A percentile compares a stretch with the other conserved stretches of the same genome.
Conservation (phyloP, 1,140 invertebrate genomes). For the Mya arenaria region DNA sequence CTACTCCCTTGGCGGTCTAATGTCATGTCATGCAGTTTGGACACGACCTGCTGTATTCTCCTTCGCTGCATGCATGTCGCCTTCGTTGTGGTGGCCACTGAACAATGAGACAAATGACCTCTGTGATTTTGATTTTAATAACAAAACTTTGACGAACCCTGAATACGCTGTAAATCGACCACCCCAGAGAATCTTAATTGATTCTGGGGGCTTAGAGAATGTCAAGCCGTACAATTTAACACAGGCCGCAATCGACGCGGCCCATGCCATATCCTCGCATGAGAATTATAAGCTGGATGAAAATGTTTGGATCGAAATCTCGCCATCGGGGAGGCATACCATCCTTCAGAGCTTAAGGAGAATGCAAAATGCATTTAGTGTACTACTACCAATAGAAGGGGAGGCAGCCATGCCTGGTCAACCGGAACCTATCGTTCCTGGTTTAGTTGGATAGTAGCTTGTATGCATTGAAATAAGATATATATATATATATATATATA, state of each 20-base stretch:
- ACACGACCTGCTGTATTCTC: conserved; percentile 7
- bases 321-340: background rate
- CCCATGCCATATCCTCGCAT: background rate
- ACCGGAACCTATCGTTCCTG: too few relatives aligned
- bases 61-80: conserved; percentile 35
- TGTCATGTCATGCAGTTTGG: conserved; percentile 29
- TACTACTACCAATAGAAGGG: background rate
- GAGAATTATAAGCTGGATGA: background rate
- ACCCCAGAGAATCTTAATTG: conserved; percentile 18
- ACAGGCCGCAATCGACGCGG: conserved; percentile 24
- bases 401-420: background rate
- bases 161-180: background rate
- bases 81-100: conserved; percentile 41
- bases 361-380: background rate
- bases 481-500: too few relatives aligned
- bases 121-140: conserved; percentile 29
- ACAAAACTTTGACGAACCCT: conserved; percentile 7
- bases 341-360: background rate
- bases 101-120: background rate
- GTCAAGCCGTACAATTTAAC: conserved; percentile 15
- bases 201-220: conserved; percentile 24
- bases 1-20: conserved; percentile 37
- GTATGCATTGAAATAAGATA: too few relatives aligned
- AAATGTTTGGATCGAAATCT: conserved; percentile 41
- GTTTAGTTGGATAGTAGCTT: too few relatives aligned